Conservation (phyloP, 2,888 invertebrate genomes). For the Bombylius discolor region DNA sequence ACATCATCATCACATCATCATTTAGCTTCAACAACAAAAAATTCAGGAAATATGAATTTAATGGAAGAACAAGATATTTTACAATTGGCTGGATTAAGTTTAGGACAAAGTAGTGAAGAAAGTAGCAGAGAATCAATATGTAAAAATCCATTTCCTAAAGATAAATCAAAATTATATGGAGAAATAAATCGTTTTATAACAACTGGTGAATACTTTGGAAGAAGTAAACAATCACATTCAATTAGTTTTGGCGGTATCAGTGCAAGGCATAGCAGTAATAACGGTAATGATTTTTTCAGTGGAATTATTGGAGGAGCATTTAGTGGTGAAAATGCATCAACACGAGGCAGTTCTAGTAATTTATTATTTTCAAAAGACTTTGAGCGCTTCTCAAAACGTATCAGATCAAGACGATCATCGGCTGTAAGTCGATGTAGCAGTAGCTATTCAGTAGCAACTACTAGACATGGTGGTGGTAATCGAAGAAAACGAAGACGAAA, state of each 20-base stretch:
- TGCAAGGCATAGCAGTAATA: background rate
- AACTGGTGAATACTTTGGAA: conserved; percentile 34
- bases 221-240: background rate
- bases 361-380: conserved; percentile 1
- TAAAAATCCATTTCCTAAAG: conserved; percentile 30
- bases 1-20: conserved; percentile 2
- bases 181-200: conserved; percentile 38
- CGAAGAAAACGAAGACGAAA: conserved; percentile 28
- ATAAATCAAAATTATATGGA: conserved; percentile 33
- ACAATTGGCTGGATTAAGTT: conserved; percentile 42
- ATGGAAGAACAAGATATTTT: conserved; percentile 47
- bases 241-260: background rate
- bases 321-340: background rate
- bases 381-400: conserved; percentile 20
- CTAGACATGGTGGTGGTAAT: conserved; percentile 19
- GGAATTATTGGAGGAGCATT: no score
- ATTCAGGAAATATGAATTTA: conserved; percentile 29
- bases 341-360: background rate
- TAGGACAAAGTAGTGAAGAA: conserved; percentile 43
- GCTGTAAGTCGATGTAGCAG: conserved; percentile 35
- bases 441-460: conserved; percentile 27
- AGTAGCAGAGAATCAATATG: conserved; percentile 31
- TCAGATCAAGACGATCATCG: conserved; percentile 33
- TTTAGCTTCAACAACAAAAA: conserved; percentile 24
- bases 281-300: background rate